Evolutionary conservation across 2,888 invertebrate species (phyloP), one percentile per base, ranked within the genome.

Genomic region (Timandra comae): DNA sequence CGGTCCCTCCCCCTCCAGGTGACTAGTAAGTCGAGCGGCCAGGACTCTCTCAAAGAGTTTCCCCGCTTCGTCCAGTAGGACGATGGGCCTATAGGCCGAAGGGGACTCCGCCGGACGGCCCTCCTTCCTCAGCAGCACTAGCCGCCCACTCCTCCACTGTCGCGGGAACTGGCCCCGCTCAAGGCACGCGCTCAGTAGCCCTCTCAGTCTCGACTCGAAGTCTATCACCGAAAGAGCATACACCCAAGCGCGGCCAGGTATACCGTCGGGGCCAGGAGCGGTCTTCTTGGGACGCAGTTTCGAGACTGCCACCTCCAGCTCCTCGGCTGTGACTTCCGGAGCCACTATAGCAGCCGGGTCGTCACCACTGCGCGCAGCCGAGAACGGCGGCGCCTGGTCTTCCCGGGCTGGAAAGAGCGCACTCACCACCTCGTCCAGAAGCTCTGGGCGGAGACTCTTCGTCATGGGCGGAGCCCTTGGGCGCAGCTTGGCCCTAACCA

Each of bases 21-120:
- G 30, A 13, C 21, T 8, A 12, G 21, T 19, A n/a, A 34, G 9
- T 2, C 13, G 25, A 12, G 23, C 23, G 9, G 23, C n/a, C 5
- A 23, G n/a, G 5, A 23, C 9, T 8, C 27, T 21, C 27, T 27
- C 35, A 7, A 29, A 28, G 0, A 35, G 23, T 20, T 38, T 38
- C 11, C 35, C 24, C 23, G 20, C 33, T 23, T 42, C 38, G 29
- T 38, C 36, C 3, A 42, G 36, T 12, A 37, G 8, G 2, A 43
- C 42, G 8, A 43, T 43, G 3, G 36, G 36, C 10, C 42, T 30
- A 34, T 36, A 37, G 9, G 32, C 28, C 13, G 36, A 34, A 6
- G 32, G 30, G 5, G 36, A 36, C 3, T 38, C 32, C 7, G 29
- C 24, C 2, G 35, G 31, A 5, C 16, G 3, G 7, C 33, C 33